phyloP scores from a whole-genome alignment of 2,113 vertebrate species.

The Scolopax mira region DNA sequence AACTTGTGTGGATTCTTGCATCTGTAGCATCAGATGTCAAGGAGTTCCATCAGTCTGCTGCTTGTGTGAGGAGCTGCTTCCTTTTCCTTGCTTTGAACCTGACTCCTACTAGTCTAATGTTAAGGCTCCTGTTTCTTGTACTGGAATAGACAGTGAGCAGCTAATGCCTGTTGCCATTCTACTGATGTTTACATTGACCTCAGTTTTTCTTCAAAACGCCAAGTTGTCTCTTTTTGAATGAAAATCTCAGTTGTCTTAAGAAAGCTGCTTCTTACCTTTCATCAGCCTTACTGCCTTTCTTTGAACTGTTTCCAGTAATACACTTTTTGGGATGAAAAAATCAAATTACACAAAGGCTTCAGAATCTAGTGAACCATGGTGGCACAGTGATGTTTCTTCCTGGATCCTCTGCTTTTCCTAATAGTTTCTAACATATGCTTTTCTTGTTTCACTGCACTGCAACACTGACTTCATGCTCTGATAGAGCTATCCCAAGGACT shows the following conservation, averaged over 20 bases:
- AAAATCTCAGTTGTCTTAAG: not conserved
- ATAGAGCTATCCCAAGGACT: not conserved
- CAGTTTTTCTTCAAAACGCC: not conserved
- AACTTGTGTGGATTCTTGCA: not conserved
- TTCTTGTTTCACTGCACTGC: not conserved
- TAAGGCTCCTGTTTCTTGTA: not conserved
- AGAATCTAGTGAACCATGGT: not conserved
- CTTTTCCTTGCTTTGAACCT: not conserved
- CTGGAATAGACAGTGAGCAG: not conserved
- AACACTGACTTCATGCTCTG: not conserved
- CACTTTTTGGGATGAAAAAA: not conserved
- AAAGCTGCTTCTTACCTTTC: not conserved
- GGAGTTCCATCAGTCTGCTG: not conserved
- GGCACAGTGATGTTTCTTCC: not conserved
- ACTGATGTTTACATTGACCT: not conserved
- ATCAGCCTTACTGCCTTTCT: not conserved
- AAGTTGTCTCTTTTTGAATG: not conserved
- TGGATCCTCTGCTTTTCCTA: not conserved
- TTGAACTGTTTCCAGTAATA: not conserved
- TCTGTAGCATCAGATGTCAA: not conserved
- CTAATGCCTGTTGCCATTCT: not conserved
- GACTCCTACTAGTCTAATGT: not conserved
- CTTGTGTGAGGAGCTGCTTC: not conserved
- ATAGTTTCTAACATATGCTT: not conserved
- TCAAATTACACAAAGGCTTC: not conserved